These are phyloP conservation scores for Aelia acuminata DNA, from an alignment of 2,888 invertebrate genomes.

Conservation along the genomic window DNA sequence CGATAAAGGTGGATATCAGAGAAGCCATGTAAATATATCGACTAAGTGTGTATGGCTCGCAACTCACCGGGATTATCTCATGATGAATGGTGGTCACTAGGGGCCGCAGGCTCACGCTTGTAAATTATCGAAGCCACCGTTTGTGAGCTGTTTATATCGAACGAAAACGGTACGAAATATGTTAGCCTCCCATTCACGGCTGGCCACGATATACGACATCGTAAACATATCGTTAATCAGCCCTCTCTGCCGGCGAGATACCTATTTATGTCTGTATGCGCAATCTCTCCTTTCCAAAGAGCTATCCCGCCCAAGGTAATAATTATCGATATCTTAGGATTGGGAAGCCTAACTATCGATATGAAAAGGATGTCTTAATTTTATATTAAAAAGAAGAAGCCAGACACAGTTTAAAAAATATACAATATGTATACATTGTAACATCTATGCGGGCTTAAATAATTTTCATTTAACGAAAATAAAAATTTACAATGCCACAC, in stretches of 20 bases:
- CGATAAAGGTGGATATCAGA: background rate
- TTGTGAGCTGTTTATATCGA: slow-evolving; percentile 4
- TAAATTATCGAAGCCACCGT: slow-evolving; percentile 28
- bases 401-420: too few relatives aligned
- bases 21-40: background rate
- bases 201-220: slow-evolving; percentile 51
- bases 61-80: slow-evolving; percentile 12
- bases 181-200: slow-evolving; percentile 6
- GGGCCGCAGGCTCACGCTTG: background rate
- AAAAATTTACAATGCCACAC: too few relatives aligned
- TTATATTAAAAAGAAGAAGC: background rate
- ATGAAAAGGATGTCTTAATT: background rate
- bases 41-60: slow-evolving; percentile 18
- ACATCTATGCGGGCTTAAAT: too few relatives aligned
- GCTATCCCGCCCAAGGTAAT: background rate
- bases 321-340: background rate
- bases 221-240: slow-evolving; percentile 59
- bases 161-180: slow-evolving; percentile 17
- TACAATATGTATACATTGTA: too few relatives aligned
- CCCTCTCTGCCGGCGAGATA: background rate
- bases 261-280: background rate
- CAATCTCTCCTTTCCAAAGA: background rate
- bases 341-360: background rate
- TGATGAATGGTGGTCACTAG: background rate
- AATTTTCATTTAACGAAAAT: too few relatives aligned